phyloP scores from a whole-genome alignment of 2,113 vertebrate genomes.

The Chionodraco myersi region DNA sequence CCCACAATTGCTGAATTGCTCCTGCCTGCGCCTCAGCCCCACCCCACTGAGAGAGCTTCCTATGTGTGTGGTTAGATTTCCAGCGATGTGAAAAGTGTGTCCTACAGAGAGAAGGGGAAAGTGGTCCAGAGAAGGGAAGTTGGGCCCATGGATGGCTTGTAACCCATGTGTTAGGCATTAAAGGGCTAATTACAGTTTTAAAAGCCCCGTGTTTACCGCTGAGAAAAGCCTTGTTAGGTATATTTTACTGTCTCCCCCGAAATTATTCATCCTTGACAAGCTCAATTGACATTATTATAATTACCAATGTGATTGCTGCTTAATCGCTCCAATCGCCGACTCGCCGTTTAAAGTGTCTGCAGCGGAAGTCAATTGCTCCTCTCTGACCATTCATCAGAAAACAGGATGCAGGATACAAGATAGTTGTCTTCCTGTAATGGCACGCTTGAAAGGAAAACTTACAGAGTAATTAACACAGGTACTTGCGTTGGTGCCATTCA shows the following conservation, averaged over 20 bases:
- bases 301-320: slow-evolving; percentile 79
- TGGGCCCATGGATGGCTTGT: slow-evolving; percentile 69
- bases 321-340: slow-evolving; percentile 67
- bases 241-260: slow-evolving; percentile 84
- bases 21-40: slow-evolving; percentile 45
- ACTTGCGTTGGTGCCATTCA: slow-evolving; percentile 28
- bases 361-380: slow-evolving; percentile 61
- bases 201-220: slow-evolving; percentile 81
- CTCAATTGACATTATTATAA: slow-evolving; percentile 84
- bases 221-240: slow-evolving; percentile 82
- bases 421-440: slow-evolving; percentile 52
- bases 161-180: slow-evolving; percentile 84
- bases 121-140: slow-evolving; percentile 70
- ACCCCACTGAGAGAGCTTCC: slow-evolving; percentile 62
- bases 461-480: slow-evolving; percentile 13
- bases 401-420: slow-evolving; percentile 63
- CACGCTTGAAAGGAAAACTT: slow-evolving; percentile 41
- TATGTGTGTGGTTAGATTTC: slow-evolving; percentile 79
- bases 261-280: slow-evolving; percentile 86
- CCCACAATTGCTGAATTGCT: slow-evolving; percentile 69
- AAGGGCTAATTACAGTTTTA: slow-evolving; percentile 84
- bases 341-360: slow-evolving; percentile 61
- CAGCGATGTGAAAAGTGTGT: slow-evolving; percentile 78
- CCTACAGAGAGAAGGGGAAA: slow-evolving; percentile 70
- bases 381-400: slow-evolving; percentile 58